Percentiles rank a stretch among this genome's conserved stretches.
phyloP scores from a whole-genome alignment of 2,888 invertebrate genomes.

The Neoscelio sp. region DNA sequence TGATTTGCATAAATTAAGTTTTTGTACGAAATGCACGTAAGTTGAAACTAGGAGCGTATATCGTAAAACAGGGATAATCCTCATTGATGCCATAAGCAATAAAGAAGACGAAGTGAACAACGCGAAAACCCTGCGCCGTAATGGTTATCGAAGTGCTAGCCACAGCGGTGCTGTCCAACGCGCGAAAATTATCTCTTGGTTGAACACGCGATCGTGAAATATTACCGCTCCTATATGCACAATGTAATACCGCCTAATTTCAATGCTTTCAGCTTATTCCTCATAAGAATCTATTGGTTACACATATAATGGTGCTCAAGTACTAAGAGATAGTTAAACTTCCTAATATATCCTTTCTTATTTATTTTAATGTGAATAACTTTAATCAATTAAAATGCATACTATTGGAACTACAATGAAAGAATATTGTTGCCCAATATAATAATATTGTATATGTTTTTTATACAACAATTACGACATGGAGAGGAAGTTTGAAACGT shows the following conservation, averaged over 20 bases:
- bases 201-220: conserved; percentile 72
- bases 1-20: conserved; percentile 3
- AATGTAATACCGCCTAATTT: conserved; percentile 60
- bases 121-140: conserved; percentile 69
- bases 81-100: conserved; percentile 69
- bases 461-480: too few species aligned
- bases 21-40: conserved; percentile 15
- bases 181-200: conserved; percentile 74
- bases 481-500: too few species aligned
- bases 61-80: conserved; percentile 10
- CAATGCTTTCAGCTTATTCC: conserved; percentile 45
- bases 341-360: too few species aligned
- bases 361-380: too few species aligned
- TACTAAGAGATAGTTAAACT: too few species aligned
- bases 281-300: conserved; percentile 46
- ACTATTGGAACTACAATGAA: too few species aligned
- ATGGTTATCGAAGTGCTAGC: conserved; percentile 70
- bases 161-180: conserved; percentile 70
- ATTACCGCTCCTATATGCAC: conserved; percentile 51
- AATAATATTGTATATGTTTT: too few species aligned
- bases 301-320: conserved; percentile 26
- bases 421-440: too few species aligned
- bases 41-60: conserved; percentile 9
- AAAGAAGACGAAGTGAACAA: conserved; percentile 73
- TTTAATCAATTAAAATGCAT: too few species aligned